A percentile compares a stretch with the other conserved stretches of the same genome.
Conservation (phyloP, 2,113 vertebrate genomes). For the Megaleporinus macrocephalus region DNA sequence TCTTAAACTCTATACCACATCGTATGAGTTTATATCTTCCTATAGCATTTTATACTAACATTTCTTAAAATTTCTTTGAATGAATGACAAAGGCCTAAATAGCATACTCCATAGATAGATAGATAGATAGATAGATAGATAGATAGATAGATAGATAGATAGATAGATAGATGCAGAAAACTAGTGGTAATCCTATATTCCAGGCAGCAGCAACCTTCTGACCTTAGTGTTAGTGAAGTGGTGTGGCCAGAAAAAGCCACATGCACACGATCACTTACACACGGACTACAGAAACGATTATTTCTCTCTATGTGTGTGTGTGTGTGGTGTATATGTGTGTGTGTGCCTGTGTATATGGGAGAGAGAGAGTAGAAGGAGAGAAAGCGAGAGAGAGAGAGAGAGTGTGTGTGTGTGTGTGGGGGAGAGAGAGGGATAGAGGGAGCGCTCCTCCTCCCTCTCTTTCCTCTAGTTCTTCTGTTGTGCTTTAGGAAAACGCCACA, state of each 20-base stretch:
- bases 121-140: no score
- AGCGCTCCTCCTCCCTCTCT: constrained; percentile 1
- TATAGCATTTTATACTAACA: no score
- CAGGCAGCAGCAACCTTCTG: not conserved
- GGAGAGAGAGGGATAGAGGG: not conserved
- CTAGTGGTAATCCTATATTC: not conserved
- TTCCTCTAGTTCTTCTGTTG: not conserved
- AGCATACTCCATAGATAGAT: no score
- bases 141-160: no score
- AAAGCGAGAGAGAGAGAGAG: not conserved
- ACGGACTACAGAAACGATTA: not conserved
- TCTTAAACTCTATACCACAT: no score
- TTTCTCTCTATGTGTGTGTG: constrained; percentile 17
- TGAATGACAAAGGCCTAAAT: no score
- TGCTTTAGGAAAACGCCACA: not conserved
- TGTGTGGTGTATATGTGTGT: constrained; percentile 38
- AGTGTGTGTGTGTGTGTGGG: constrained; percentile 13
- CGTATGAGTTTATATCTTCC: no score
- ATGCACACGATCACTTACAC: not conserved
- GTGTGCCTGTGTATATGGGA: constrained; percentile 30
- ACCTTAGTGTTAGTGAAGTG: not conserved
- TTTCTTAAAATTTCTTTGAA: no score
- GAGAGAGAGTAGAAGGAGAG: not conserved
- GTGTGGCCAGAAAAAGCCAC: not conserved
- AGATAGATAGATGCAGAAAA: no score